Evolutionary conservation across 2,113 vertebrate species (phyloP), one percentile per base, ranked within the genome.

Genomic region (Turnix velox): DNA sequence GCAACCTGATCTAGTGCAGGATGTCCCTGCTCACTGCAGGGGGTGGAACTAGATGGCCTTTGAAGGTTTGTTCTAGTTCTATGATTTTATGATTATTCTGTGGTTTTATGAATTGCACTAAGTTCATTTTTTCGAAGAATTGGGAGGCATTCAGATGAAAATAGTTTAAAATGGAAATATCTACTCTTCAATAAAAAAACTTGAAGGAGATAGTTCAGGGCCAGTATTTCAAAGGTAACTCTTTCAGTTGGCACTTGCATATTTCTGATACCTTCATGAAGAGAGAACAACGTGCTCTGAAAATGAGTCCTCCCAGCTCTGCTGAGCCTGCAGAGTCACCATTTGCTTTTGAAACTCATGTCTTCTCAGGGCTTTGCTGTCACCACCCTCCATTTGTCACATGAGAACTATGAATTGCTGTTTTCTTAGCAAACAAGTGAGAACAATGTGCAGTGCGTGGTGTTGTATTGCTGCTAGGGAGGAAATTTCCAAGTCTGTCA

Each of bases 161-260:
- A 54, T 45, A 16, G 6, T 78, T 92, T 84, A 11, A 77, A 88
- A 77, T 33, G 84, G 49, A 54, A 77, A 91, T 67, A 87, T 84
- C 55, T 90, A 23, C 65, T 81, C 94, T 93, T 51, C 85, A 91
- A 61, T 77, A 73, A 80, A 68, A 67, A 73, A 69, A 66, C 33
- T 90, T 68, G 16, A 35, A 78, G 78, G 63, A 80, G 25, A 31
- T 42, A 51, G 46, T 80, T 59, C 46, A 43, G 42, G 63, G 45
- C 24, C 31, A 80, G 1, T 71, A 61, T 88, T 84, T 75, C 23
- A 49, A 71, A 84, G 80, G 12, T 90, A 66, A 75, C 43, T 84
- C 55, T 43, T 83, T 39, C 88, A 67, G 66, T 67, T 81, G 77
- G 61, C 30, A 28, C 12, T 43, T 81, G 40, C 33, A 63, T 24